Evolutionary conservation across 2,888 invertebrate species (phyloP).

Genomic region (Dichetophora obliterata): DNA sequence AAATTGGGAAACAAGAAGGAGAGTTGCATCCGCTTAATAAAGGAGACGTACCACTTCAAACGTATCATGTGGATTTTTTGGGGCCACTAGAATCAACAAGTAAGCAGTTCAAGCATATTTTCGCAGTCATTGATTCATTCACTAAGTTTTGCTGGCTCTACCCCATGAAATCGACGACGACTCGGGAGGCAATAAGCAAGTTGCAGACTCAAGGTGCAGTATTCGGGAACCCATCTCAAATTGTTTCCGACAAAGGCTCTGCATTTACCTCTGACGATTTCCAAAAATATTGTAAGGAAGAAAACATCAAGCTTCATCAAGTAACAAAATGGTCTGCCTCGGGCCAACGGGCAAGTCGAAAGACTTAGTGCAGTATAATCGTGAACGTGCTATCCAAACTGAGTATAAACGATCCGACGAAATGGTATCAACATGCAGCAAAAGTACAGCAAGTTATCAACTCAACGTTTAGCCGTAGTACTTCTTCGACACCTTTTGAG

Average conservation of each 20-base stretch:
- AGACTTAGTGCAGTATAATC: slow-evolving; percentile 38
- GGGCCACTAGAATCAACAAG: slow-evolving; percentile 59
- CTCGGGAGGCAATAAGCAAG: slow-evolving; percentile 58
- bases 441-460: slow-evolving; percentile 39
- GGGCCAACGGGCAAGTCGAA: slow-evolving; percentile 44
- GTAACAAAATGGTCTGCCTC: slow-evolving; percentile 44
- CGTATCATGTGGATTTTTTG: slow-evolving; percentile 60
- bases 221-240: slow-evolving; percentile 63
- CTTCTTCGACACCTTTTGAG: slow-evolving; percentile 24
- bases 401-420: slow-evolving; percentile 37
- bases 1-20: slow-evolving; percentile 41
- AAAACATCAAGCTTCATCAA: slow-evolving; percentile 46
- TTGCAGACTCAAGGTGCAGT: slow-evolving; percentile 55
- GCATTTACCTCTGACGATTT: slow-evolving; percentile 56
- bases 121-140: slow-evolving; percentile 62
- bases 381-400: slow-evolving; percentile 39
- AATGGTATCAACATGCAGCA: slow-evolving; percentile 38
- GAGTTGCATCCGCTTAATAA: slow-evolving; percentile 41
- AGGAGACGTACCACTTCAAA: slow-evolving; percentile 47
- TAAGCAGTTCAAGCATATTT: slow-evolving; percentile 53
- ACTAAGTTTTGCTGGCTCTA: slow-evolving; percentile 65
- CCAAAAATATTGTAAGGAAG: slow-evolving; percentile 59
- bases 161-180: slow-evolving; percentile 56
- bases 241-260: slow-evolving; percentile 61
- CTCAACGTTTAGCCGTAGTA: slow-evolving; percentile 7